Conservation (phyloP, 2,113 vertebrate species). For the Aegotheles bennettii region DNA sequence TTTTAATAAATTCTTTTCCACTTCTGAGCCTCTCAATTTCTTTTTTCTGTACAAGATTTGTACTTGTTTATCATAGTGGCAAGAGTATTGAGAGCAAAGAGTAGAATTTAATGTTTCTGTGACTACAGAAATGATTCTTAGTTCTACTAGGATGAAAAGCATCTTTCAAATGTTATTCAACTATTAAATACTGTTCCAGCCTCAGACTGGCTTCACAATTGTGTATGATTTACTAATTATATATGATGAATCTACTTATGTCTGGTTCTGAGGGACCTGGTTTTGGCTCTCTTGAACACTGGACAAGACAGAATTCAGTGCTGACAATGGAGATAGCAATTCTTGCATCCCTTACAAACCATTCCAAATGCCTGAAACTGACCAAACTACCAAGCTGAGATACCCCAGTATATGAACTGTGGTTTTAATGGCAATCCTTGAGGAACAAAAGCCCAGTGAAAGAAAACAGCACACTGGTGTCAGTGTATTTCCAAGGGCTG, state of each 20-base stretch:
- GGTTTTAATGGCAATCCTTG: background rate
- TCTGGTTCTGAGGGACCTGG: background rate
- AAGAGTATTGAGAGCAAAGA: background rate
- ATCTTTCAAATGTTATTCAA: background rate
- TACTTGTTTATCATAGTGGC: background rate
- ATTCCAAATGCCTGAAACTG: background rate
- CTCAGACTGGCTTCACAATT: background rate
- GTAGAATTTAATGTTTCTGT: background rate
- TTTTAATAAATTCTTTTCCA: background rate
- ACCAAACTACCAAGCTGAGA: background rate
- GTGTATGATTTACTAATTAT: background rate
- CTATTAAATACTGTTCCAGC: background rate
- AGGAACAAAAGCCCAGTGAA: conserved; percentile 2
- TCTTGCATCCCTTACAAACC: background rate
- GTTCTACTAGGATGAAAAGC: background rate
- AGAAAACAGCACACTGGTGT: background rate
- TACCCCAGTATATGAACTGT: background rate
- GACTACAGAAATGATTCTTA: background rate
- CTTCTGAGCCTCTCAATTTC: background rate
- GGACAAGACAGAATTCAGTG: background rate
- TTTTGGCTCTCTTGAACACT: background rate
- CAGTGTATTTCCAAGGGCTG: background rate
- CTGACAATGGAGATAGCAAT: background rate
- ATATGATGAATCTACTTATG: background rate
- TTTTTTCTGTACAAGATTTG: background rate